These are phyloP conservation scores for Gryon sp. DNA, from an alignment of 1,140 invertebrate genomes.

Conservation along the genomic window DNA sequence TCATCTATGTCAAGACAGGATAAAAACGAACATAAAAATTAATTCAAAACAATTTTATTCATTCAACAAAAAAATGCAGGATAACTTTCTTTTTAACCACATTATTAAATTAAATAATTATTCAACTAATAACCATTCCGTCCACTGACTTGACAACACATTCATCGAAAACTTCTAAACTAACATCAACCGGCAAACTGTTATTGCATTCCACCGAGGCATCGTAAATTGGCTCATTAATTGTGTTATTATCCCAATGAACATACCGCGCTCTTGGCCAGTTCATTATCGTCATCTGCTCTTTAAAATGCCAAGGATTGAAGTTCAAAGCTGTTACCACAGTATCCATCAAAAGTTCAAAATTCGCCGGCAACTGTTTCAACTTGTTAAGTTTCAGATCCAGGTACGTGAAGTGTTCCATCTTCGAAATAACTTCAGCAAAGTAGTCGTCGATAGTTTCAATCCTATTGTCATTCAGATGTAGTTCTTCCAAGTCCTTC, in stretches of 20 bases:
- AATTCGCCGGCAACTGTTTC: constrained; percentile 17
- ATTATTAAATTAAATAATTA: too few relatives aligned
- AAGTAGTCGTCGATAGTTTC: constrained; percentile 22
- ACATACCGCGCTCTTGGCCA: background rate
- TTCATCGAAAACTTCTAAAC: constrained; percentile 27
- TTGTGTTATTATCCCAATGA: background rate
- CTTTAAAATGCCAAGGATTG: constrained; percentile 35
- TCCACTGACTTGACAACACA: too few relatives aligned
- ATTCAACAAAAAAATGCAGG: too few relatives aligned
- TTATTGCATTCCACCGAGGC: constrained; percentile 19
- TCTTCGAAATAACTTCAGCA: constrained; percentile 11
- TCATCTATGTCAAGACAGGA: too few relatives aligned
- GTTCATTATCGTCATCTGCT: constrained; percentile 11
- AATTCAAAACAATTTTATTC: too few relatives aligned
- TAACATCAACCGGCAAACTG: constrained; percentile 15
- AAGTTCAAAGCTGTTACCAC: background rate
- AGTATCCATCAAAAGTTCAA: background rate
- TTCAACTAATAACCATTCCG: too few relatives aligned
- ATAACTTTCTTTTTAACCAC: too few relatives aligned
- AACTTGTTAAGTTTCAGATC: constrained; percentile 13
- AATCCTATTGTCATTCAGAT: constrained; percentile 10
- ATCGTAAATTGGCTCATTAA: background rate
- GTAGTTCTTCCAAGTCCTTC: background rate
- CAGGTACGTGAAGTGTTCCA: background rate
- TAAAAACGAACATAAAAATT: too few relatives aligned